phyloP scores from a whole-genome alignment of 1,140 invertebrate genomes.

The Drosophila pectinifera region DNA sequence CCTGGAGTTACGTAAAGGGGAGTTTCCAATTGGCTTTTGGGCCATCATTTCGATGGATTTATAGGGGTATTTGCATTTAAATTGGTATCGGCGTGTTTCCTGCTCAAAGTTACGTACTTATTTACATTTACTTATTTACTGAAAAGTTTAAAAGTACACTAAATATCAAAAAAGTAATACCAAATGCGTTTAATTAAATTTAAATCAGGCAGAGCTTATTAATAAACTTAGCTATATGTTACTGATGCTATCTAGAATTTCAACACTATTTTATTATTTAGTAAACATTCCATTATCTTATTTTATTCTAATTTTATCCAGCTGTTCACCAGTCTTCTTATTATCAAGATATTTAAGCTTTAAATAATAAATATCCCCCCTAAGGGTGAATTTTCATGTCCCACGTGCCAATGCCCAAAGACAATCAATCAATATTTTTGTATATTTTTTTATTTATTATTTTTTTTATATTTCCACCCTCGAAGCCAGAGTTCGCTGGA shows the following conservation, averaged over 20 bases:
- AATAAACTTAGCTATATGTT: no score
- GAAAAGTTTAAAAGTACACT: no score
- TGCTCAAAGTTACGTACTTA: conserved; percentile 3
- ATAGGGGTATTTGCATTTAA: conserved; percentile 3
- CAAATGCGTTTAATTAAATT: no score
- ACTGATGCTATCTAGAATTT: no score
- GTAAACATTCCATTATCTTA: not conserved
- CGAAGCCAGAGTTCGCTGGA: conserved; percentile 36
- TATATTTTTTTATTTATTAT: no score
- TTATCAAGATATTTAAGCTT: not conserved
- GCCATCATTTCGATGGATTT: conserved; percentile 1
- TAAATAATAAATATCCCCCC: not conserved
- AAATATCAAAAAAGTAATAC: no score
- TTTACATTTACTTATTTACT: not conserved
- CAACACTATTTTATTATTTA: no score
- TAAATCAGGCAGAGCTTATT: no score
- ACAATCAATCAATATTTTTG: conserved; percentile 16
- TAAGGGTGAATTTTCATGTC: not conserved
- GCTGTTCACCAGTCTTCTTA: not conserved
- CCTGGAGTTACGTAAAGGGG: not conserved
- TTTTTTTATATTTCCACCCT: not conserved
- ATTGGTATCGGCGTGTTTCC: not conserved
- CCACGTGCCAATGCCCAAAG: conserved; percentile 19
- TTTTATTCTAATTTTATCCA: not conserved
- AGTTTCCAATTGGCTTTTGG: conserved; percentile 10